Evolutionary conservation across 2,113 vertebrate species (phyloP).

Genomic region (Brachyistius frenatus): DNA sequence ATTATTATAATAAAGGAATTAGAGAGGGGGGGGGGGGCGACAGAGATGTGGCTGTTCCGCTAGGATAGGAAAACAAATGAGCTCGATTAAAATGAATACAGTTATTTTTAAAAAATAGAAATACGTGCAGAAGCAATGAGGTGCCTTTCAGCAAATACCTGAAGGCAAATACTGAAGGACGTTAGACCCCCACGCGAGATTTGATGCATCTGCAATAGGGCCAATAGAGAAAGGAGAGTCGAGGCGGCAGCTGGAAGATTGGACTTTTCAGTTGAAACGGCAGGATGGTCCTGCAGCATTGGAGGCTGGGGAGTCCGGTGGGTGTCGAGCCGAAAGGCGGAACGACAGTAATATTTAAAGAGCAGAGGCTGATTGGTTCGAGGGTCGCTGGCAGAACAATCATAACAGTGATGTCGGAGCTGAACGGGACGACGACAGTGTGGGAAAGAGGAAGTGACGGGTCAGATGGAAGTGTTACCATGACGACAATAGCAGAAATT

Average conservation of each 20-base stretch:
- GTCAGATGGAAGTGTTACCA: no score
- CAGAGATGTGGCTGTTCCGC: background rate
- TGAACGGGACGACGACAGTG: no score
- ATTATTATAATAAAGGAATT: conserved; percentile 43
- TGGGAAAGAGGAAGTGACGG: no score
- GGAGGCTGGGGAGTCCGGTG: background rate
- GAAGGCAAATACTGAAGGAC: background rate
- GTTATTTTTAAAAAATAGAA: conserved; percentile 13
- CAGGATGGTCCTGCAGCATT: background rate
- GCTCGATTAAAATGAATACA: conserved; percentile 6
- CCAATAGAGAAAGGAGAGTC: background rate
- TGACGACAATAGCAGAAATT: no score
- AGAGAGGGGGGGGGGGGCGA: background rate
- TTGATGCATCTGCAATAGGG: background rate
- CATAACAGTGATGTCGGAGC: no score
- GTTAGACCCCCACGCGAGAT: background rate
- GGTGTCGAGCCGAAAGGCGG: no score
- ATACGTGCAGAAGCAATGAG: background rate
- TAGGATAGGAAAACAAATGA: conserved; percentile 33
- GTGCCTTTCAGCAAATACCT: background rate
- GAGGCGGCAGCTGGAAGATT: background rate
- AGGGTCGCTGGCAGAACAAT: background rate
- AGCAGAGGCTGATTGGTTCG: background rate
- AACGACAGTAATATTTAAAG: background rate
- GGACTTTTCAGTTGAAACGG: background rate